A percentile compares a stretch with the other conserved stretches of the same genome.
Evolutionary conservation across 2,888 invertebrate species (phyloP).

Genomic region (Oegoconia quadripuncta): DNA sequence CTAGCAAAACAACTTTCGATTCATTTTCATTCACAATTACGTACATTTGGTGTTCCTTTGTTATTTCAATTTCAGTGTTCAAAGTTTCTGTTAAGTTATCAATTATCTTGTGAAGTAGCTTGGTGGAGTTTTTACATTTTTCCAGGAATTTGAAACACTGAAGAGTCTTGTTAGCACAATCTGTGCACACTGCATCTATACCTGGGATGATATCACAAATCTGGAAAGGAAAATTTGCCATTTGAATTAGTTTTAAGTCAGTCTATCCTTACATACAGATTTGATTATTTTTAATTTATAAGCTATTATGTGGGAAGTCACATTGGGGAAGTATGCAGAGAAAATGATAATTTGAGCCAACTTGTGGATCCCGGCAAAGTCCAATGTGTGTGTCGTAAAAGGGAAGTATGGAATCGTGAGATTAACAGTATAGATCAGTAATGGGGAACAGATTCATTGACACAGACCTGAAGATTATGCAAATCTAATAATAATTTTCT

Average conservation of each 20-base stretch:
- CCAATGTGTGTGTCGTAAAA: no score
- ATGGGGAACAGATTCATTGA: no score
- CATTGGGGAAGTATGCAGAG: neutral
- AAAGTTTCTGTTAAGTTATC: conserved; percentile 40
- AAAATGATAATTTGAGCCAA: neutral
- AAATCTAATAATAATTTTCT: no score
- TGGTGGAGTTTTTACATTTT: conserved; percentile 38
- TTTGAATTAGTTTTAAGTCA: no score
- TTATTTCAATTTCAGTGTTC: conserved; percentile 29
- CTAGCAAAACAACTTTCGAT: conserved; percentile 39
- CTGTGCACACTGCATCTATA: conserved; percentile 53
- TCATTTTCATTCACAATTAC: conserved; percentile 41
- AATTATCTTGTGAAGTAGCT: conserved; percentile 41
- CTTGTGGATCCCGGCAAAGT: neutral
- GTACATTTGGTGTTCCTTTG: conserved; percentile 38
- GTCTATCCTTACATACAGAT: neutral
- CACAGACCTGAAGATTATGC: no score
- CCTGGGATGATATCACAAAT: conserved; percentile 48
- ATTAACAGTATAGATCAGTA: no score
- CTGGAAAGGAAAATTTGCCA: conserved; percentile 49
- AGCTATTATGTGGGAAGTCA: neutral
- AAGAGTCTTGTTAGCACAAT: conserved; percentile 45
- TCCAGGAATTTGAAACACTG: conserved; percentile 42
- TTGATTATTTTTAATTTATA: neutral
- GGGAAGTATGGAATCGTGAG: no score